Evolutionary conservation across 2,888 invertebrate species (phyloP), one percentile per base, ranked within the genome.

Genomic region (Drosophila buzzatii): DNA sequence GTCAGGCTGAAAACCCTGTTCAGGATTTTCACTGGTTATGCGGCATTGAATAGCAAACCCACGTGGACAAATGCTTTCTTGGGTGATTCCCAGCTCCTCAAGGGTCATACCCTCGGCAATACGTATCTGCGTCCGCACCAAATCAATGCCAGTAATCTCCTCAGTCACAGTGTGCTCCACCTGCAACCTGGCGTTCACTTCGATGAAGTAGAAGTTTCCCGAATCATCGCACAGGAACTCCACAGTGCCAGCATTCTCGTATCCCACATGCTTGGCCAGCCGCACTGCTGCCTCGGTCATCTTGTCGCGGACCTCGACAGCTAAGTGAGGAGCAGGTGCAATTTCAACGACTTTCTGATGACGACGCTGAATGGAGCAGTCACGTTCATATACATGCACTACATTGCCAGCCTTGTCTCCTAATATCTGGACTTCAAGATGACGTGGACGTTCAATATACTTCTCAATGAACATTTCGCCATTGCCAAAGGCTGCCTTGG

Each of bases 341-440:
- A 99, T 98, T 94, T 99, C 99, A 0, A 99, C 98, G 0, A 99
- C 97, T 93, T 99, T 99, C 93, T 99, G 99, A 93, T 99, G 99
- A 31, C 99, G 95, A 64, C 99, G 95, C 93, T 99, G 99, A 0
- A 99, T 99, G 0, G 99, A 99, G 92, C 99, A 99, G 93, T 99
- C 99, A 59, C 99, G 95, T 93, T 99, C 99, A 93, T 96, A 99
- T 51, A 99, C 94, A 93, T 99, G 99, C 0, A 99, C 97, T 9
- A 99, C 97, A 92, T 99, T 99, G 37, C 99, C 99, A 0, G 97
- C 97, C 82, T 97, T 96, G 93, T 99, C 99, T 85, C 99, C 98
- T 94, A 93, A 73, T 71, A 93, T 72, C 70, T 93, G 93, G 0
- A 93, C 99, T 94, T 99, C 99, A 91, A 99, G 99, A 92, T 99